Evolutionary conservation across 2,797 vertebrate species (phyloP), one percentile per base, ranked within the genome.

Genomic region (Enteromius mattozi): DNA sequence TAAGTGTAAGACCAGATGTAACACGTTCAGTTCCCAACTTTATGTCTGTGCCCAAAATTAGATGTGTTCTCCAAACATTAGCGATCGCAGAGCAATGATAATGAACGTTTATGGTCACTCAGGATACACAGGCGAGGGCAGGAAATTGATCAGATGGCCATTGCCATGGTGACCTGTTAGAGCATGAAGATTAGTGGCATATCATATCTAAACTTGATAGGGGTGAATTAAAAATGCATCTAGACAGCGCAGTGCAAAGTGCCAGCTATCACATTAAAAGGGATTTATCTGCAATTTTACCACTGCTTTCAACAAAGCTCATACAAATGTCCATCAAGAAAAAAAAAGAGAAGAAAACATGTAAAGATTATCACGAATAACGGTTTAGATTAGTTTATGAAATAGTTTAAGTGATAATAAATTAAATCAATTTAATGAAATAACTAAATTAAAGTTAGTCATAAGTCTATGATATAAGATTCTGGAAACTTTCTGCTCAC

Each of bases 121-220:
- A 93, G 93, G 93, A 96, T 93, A 94, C 91, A 70, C 66, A 91
- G 95, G 92, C 89, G 92, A 91, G 94, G 94, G 93, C 93, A 95
- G 93, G 93, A 96, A 95, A 96, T 96, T 95, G 95, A 96, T 96
- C 94, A 94, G 93, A 94, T 94, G 95, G 81, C 91, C 88, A 94
- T 96, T 93, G 92, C 93, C 88, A 87, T 94, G 91, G 94, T 89
- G 95, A 96, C 94, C 92, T 85, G 82, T 71, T 66, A 87, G 85
- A 84, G 79, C 71, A 81, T 90, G 90, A 91, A 76, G 85, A 87
- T 87, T 85, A 78, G 82, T 81, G 84, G 51, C 85, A 86, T 88
- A 77, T 86, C 79, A 87, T 83, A 78, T 86, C 49, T 81, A 84
- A 89, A 85, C 82, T 63, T 81, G 74, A 85, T 33, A 70, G 77